Evolutionary conservation across 1,140 invertebrate genomes (phyloP).

Genomic region (Trissolcus basalis): DNA sequence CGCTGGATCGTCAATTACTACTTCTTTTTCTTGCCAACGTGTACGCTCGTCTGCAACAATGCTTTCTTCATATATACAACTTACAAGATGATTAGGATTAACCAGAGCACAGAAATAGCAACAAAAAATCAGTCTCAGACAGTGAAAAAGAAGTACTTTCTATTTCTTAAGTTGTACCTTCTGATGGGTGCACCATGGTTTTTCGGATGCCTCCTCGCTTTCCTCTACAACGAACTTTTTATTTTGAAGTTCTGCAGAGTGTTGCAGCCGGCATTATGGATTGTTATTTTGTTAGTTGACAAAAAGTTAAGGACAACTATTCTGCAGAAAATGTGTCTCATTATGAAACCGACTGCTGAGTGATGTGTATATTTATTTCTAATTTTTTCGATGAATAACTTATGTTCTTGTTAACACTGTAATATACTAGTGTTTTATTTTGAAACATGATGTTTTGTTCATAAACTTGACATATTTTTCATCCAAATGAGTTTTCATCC

Average conservation of each 20-base stretch:
- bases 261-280: conserved; percentile 64
- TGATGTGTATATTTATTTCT: no score
- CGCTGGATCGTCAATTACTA: conserved; percentile 62
- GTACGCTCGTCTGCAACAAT: conserved; percentile 64
- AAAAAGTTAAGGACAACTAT: conserved; percentile 33
- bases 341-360: no score
- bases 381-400: no score
- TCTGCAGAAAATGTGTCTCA: conserved; percentile 20
- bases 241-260: conserved; percentile 63
- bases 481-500: no score
- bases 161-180: conserved; percentile 65
- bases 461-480: no score
- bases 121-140: conserved; percentile 53
- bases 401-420: no score
- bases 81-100: conserved; percentile 62
- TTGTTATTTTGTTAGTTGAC: conserved; percentile 53
- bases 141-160: conserved; percentile 61
- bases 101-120: conserved; percentile 60
- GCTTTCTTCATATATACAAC: conserved; percentile 64
- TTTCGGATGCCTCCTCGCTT: conserved; percentile 63
- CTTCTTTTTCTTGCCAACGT: conserved; percentile 61
- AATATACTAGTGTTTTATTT: no score
- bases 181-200: conserved; percentile 70
- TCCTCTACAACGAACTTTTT: conserved; percentile 59
- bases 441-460: no score